Percentiles rank a stretch among this genome's conserved stretches.
These are phyloP conservation scores for Chamaea fasciata DNA, from an alignment of 2,113 vertebrate species.

Conservation along the genomic window DNA sequence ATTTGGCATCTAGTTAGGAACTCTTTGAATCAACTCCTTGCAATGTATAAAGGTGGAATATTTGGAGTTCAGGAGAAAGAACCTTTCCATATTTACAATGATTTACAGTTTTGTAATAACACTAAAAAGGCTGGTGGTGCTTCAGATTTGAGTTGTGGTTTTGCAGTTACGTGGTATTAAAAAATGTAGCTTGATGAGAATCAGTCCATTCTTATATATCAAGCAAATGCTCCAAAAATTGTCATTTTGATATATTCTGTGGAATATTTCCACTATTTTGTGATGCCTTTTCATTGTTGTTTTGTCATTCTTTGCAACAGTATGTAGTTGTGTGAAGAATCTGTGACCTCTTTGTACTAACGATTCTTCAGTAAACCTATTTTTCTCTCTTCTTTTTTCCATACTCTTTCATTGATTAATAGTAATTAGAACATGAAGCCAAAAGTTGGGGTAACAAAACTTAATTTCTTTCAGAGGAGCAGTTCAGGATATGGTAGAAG, in stretches of 20 bases:
- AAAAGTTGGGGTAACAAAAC: not conserved
- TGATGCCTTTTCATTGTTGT: not conserved
- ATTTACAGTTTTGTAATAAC: not conserved
- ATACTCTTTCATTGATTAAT: not conserved
- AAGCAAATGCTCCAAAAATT: not conserved
- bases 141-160: not conserved
- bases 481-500: not conserved
- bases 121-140: not conserved
- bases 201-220: not conserved
- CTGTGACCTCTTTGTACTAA: not conserved
- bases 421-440: not conserved
- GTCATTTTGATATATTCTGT: not conserved
- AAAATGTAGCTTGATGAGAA: not conserved
- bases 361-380: not conserved
- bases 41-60: not conserved
- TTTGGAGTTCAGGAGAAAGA: not conserved
- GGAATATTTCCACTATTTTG: not conserved
- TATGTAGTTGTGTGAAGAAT: not conserved
- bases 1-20: not conserved
- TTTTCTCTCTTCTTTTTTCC: not conserved
- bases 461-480: not conserved
- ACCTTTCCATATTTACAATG: fast-evolving
- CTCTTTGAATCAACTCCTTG: not conserved
- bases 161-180: not conserved
- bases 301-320: not conserved